These are phyloP conservation scores for Noturus placidus DNA, from an alignment of 2,113 vertebrate species.

Conservation along the genomic window DNA sequence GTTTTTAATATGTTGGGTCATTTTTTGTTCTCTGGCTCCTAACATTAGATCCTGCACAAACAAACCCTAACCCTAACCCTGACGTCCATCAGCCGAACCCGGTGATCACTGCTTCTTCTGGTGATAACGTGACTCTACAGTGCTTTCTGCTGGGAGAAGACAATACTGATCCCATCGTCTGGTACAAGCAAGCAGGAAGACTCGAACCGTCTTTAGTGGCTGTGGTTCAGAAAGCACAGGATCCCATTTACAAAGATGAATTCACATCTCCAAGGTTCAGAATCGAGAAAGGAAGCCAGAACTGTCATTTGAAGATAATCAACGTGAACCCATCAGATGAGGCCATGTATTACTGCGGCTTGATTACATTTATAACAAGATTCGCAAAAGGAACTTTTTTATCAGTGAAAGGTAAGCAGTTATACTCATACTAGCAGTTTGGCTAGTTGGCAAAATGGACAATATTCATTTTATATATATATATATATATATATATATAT, in stretches of 20 bases:
- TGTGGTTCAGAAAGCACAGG: not conserved
- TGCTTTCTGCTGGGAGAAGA: not conserved
- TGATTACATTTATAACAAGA: not conserved
- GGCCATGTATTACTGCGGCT: conserved; percentile 31
- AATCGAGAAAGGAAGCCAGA: not conserved
- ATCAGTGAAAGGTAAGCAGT: conserved; percentile 27
- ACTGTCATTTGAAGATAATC: conserved; percentile 12
- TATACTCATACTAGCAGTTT: not conserved
- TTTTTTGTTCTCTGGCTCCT: not conserved
- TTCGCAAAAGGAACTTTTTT: conserved; percentile 39
- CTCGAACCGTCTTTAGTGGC: not conserved
- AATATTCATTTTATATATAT: too few species aligned
- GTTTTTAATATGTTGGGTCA: not conserved
- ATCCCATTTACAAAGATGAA: not conserved
- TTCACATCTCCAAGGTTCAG: not conserved
- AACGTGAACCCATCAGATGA: conserved; percentile 13
- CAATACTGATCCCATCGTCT: not conserved
- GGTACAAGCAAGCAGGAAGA: conserved; percentile 35
- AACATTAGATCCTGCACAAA: not conserved
- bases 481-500: too few species aligned
- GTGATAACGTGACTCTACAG: conserved; percentile 20
- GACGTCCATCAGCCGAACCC: not conserved
- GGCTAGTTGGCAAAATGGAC: too few species aligned
- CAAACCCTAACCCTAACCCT: too few species aligned
- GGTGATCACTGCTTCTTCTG: conserved; percentile 2